Evolutionary conservation across 2,797 vertebrate species (phyloP).

Genomic region (Thaleichthys pacificus): DNA sequence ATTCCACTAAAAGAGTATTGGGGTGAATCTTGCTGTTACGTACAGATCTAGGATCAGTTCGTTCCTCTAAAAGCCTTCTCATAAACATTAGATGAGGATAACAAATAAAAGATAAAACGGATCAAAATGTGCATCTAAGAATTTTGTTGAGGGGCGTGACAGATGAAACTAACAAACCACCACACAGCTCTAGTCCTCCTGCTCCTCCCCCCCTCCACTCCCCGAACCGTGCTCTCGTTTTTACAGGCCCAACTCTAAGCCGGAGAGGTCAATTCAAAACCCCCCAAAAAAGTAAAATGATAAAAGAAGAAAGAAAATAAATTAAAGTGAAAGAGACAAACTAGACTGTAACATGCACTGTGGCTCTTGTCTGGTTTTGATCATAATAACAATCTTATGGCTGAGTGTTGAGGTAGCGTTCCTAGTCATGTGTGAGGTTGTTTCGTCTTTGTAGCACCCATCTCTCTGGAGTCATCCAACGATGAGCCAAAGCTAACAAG

Average conservation of each 20-base stretch:
- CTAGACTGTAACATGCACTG: conserved; percentile 52
- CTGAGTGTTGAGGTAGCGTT: conserved; percentile 83
- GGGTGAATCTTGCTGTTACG: neutral
- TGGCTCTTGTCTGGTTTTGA: conserved; percentile 34
- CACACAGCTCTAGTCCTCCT: conserved; percentile 17
- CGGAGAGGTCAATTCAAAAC: conserved; percentile 52
- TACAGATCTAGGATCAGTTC: neutral
- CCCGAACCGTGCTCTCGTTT: conserved; percentile 46
- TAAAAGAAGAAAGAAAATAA: conserved; percentile 26
- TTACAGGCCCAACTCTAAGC: conserved; percentile 64
- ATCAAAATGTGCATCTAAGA: neutral
- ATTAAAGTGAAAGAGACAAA: conserved; percentile 53
- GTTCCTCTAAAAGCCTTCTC: neutral
- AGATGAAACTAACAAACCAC: neutral
- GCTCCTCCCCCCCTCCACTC: conserved; percentile 21
- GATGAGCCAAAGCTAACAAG: conserved; percentile 32
- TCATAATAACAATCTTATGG: conserved; percentile 74
- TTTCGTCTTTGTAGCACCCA: conserved; percentile 57
- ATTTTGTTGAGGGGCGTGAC: no score
- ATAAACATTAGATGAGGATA: neutral
- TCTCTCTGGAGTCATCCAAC: conserved; percentile 40
- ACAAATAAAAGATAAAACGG: neutral
- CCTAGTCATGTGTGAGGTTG: conserved; percentile 80
- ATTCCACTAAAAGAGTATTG: neutral
- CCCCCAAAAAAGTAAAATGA: conserved; percentile 25